These are phyloP conservation scores for Apis laboriosa DNA, from an alignment of 1,140 invertebrate genomes.

Conservation along the genomic window DNA sequence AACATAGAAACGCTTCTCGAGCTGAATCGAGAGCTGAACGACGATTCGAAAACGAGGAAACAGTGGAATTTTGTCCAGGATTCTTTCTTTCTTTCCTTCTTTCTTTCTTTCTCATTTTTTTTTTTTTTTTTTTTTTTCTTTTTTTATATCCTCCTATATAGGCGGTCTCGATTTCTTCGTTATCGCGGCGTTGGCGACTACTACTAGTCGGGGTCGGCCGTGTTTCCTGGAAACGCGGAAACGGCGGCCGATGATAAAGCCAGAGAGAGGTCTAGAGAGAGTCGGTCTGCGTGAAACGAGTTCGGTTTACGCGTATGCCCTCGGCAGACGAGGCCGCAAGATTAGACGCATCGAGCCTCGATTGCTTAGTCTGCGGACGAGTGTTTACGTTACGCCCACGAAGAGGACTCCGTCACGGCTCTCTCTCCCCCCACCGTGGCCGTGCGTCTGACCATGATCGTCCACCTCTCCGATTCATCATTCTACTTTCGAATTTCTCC, in stretches of 20 bases:
- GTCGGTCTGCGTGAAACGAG: background rate
- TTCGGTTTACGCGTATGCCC: background rate
- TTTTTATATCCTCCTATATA: background rate
- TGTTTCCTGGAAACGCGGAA: slow-evolving; percentile 16
- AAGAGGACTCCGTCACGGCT: slow-evolving; percentile 9
- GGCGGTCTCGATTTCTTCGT: background rate
- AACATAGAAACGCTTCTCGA: background rate
- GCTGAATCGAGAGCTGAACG: background rate
- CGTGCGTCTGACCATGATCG: slow-evolving; percentile 24
- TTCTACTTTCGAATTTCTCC: slow-evolving; percentile 38
- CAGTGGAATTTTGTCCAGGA: too few relatives aligned
- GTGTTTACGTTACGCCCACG: slow-evolving; percentile 41
- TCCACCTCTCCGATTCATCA: slow-evolving; percentile 18
- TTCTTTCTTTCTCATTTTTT: too few relatives aligned
- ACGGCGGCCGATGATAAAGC: slow-evolving; percentile 11
- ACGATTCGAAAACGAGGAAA: too few relatives aligned
- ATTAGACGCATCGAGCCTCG: slow-evolving; percentile 35
- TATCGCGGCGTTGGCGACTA: slow-evolving; percentile 3
- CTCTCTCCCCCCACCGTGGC: background rate
- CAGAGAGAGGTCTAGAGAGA: too few relatives aligned
- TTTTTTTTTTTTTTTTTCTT: background rate
- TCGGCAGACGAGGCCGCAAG: background rate
- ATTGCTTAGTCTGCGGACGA: slow-evolving; percentile 47
- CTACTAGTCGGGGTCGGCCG: background rate
- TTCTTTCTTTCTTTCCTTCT: too few relatives aligned